These are phyloP conservation scores for Andrena camellia DNA, from an alignment of 2,888 invertebrate genomes.

Conservation along the genomic window DNA sequence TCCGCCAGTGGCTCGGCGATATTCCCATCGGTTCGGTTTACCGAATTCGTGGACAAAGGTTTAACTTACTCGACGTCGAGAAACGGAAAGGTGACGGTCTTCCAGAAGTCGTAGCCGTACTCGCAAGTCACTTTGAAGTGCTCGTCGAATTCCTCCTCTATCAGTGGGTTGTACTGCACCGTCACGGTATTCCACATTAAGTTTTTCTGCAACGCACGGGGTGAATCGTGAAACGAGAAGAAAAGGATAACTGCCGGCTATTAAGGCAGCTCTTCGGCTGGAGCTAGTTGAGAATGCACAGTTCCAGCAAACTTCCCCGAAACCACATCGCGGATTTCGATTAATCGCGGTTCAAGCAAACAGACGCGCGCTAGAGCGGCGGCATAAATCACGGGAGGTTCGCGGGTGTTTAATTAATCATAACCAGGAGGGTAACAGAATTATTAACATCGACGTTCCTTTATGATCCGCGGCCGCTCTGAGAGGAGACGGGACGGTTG, in stretches of 20 bases:
- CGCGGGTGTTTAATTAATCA: conserved; percentile 39
- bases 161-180: conserved; percentile 96
- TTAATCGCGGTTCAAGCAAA: conserved; percentile 9
- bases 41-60: background rate
- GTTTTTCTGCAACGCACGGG: conserved; percentile 90
- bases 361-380: background rate
- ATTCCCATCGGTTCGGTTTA: background rate
- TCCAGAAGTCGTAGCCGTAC: conserved; percentile 98
- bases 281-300: background rate
- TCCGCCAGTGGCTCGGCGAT: conserved; percentile 25
- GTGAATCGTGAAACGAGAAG: background rate
- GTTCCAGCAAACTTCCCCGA: background rate
- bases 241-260: background rate
- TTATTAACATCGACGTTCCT: conserved; percentile 34
- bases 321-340: background rate
- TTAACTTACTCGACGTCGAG: conserved; percentile 95
- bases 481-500: background rate
- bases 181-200: conserved; percentile 99
- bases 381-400: conserved; percentile 28
- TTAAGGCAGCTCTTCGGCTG: background rate
- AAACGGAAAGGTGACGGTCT: conserved; percentile 97
- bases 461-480: conserved; percentile 17
- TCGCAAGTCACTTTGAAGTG: conserved; percentile 98
- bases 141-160: conserved; percentile 97
- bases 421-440: conserved; percentile 37